Conservation (phyloP, 1,140 invertebrate genomes). For the Pygmarrhopalites habei region DNA sequence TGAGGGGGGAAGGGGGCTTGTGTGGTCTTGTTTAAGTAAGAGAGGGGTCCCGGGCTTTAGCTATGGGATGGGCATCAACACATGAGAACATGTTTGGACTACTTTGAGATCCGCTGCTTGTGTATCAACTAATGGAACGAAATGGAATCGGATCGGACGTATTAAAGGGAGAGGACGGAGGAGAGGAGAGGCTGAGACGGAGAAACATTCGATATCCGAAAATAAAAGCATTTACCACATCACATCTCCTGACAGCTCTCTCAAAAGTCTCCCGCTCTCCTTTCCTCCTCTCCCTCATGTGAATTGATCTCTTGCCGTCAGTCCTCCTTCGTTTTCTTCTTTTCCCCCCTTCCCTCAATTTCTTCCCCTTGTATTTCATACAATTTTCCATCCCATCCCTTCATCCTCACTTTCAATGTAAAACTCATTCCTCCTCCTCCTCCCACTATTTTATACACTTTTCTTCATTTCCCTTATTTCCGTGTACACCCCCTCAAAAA, state of each 20-base stretch:
- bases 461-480: no score
- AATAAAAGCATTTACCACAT: constrained; percentile 37
- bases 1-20: no score
- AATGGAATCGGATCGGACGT: constrained; percentile 27
- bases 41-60: no score
- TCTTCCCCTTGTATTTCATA: not conserved
- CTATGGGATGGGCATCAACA: no score
- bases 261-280: not conserved
- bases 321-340: not conserved
- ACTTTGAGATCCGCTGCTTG: no score
- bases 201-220: constrained; percentile 34
- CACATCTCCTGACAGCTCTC: constrained; percentile 26
- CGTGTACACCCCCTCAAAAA: no score
- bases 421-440: no score
- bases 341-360: not conserved
- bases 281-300: not conserved
- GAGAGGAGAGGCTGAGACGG: not conserved
- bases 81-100: no score
- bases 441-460: no score
- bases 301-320: not conserved
- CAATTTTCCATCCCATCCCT: not conserved
- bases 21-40: no score
- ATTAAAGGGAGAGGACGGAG: constrained; percentile 20
- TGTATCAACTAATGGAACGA: constrained; percentile 26
- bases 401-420: no score